Evolutionary conservation across 2,888 invertebrate species (phyloP).

Genomic region (Drosophila meridiana): DNA sequence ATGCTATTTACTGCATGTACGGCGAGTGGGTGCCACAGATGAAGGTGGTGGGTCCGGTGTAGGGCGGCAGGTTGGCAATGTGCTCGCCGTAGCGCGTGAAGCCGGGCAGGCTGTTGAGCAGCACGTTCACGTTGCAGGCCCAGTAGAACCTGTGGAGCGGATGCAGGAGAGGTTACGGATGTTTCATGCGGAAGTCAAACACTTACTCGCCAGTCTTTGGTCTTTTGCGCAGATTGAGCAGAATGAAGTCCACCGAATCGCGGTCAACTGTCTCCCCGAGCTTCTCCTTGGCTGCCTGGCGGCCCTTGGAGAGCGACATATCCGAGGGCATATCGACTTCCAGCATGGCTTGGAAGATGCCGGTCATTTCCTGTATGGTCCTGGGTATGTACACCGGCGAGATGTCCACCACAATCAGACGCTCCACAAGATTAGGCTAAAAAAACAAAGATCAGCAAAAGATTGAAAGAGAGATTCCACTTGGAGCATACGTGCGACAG

Average conservation of each 20-base stretch:
- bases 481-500: constrained; percentile 87
- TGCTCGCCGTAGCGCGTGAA: constrained; percentile 52
- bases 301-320: constrained; percentile 89
- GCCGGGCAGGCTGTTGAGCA: constrained; percentile 88
- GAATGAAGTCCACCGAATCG: constrained; percentile 90
- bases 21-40: constrained; percentile 93
- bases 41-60: constrained; percentile 91
- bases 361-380: constrained; percentile 87
- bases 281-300: constrained; percentile 88
- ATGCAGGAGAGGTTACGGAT: not conserved
- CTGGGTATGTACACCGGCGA: constrained; percentile 87
- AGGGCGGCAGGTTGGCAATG: constrained; percentile 58
- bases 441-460: constrained; percentile 25
- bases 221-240: constrained; percentile 93
- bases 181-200: not conserved
- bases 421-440: constrained; percentile 88
- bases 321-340: constrained; percentile 87
- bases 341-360: constrained; percentile 88
- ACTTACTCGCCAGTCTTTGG: constrained; percentile 70
- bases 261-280: constrained; percentile 85
- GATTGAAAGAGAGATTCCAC: not conserved
- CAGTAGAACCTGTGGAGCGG: constrained; percentile 87
- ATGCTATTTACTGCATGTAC: constrained; percentile 89
- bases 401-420: constrained; percentile 90
- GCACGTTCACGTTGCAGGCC: constrained; percentile 91